Evolutionary conservation across 2,113 vertebrate genomes (phyloP).

Genomic region (Oreotrochilus melanogaster): DNA sequence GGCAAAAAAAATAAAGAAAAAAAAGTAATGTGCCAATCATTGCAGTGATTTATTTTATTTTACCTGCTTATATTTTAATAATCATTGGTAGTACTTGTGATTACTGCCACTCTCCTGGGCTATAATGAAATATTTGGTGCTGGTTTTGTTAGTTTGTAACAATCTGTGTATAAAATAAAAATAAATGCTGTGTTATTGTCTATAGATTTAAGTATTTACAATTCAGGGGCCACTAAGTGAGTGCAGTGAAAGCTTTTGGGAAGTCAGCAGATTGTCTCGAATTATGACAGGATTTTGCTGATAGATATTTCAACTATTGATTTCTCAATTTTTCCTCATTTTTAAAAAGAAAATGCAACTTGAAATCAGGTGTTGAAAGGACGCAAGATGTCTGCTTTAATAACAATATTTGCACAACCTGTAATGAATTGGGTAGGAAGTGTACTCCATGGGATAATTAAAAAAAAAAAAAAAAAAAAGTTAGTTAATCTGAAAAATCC

Average conservation of each 20-base stretch:
- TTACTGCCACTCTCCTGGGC: background rate
- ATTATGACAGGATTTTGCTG: background rate
- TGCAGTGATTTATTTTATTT: slow-evolving; percentile 69
- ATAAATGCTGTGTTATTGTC: background rate
- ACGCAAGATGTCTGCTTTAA: background rate
- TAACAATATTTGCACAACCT: background rate
- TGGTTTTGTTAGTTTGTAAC: background rate
- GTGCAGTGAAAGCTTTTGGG: background rate
- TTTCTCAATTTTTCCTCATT: slow-evolving; percentile 1
- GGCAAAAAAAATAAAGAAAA: background rate
- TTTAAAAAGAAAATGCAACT: background rate
- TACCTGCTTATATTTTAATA: slow-evolving; percentile 54
- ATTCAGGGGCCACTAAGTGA: background rate
- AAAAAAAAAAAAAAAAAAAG: background rate
- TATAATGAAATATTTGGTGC: background rate
- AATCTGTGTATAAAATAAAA: slow-evolving; percentile 9
- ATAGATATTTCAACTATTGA: background rate
- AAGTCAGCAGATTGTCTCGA: slow-evolving; percentile 17
- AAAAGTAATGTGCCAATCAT: slow-evolving; percentile 38
- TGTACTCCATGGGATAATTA: background rate
- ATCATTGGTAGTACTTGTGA: background rate
- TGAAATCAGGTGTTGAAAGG: background rate
- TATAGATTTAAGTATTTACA: background rate
- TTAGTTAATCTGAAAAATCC: slow-evolving; percentile 31
- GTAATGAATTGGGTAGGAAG: background rate